These are phyloP conservation scores for Heterotis niloticus DNA, from an alignment of 2,113 vertebrate species.

Conservation along the genomic window DNA sequence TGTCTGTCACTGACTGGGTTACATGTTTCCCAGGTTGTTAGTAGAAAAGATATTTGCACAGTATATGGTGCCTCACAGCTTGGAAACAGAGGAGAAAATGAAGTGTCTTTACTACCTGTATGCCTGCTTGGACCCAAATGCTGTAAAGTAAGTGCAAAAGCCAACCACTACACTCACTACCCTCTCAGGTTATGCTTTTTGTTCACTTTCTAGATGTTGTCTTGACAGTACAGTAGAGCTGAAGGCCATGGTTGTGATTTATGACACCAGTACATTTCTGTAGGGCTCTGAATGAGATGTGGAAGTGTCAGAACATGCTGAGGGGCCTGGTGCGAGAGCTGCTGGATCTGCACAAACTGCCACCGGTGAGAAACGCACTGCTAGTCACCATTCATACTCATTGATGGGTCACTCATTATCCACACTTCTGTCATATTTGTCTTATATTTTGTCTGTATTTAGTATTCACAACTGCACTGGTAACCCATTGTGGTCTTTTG, in stretches of 20 bases:
- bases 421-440: not conserved
- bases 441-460: not conserved
- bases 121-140: constrained; percentile 95
- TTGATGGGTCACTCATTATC: not conserved
- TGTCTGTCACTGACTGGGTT: too few relatives aligned
- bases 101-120: constrained; percentile 99
- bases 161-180: not conserved
- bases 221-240: not conserved
- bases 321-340: constrained; percentile 91
- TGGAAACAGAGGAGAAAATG: constrained; percentile 98
- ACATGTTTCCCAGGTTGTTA: constrained; percentile 70
- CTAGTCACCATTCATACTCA: not conserved
- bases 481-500: constrained; percentile 23
- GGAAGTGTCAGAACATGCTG: constrained; percentile 99
- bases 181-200: too few relatives aligned
- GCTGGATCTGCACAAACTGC: constrained; percentile 92
- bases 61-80: constrained; percentile 94
- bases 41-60: constrained; percentile 99
- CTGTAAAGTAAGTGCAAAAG: constrained; percentile 85
- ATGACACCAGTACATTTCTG: not conserved
- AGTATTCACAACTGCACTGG: not conserved
- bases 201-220: too few relatives aligned
- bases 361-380: constrained; percentile 68
- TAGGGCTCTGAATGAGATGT: constrained; percentile 98
- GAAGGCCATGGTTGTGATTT: not conserved